phyloP scores from a whole-genome alignment of 2,888 invertebrate genomes.

The Drosophila aldrichi region DNA sequence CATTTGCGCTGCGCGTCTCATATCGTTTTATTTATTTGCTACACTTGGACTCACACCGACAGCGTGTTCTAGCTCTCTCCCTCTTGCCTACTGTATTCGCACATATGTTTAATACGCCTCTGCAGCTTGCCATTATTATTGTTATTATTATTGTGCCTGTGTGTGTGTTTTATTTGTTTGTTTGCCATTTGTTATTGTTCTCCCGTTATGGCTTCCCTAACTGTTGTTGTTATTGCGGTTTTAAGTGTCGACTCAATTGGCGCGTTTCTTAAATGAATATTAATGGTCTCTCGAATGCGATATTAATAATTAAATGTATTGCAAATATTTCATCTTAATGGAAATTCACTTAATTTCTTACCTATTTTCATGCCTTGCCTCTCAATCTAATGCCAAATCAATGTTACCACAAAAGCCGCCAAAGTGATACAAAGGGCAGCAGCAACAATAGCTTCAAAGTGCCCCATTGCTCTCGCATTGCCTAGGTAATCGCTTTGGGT shows the following conservation, averaged over 20 bases:
- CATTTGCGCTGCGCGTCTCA: constrained; percentile 55
- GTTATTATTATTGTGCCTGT: constrained; percentile 65
- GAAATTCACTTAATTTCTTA: constrained; percentile 15
- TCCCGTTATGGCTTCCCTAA: constrained; percentile 51
- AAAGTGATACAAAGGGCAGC: constrained; percentile 7
- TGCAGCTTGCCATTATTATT: constrained; percentile 45
- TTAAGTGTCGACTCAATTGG: constrained; percentile 64
- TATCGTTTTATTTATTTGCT: constrained; percentile 77
- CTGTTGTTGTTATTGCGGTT: constrained; percentile 51
- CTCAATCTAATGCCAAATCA: constrained; percentile 1
- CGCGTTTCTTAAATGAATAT: constrained; percentile 59
- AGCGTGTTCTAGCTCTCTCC: not conserved
- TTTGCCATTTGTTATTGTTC: constrained; percentile 37
- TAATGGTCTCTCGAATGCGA: constrained; percentile 60
- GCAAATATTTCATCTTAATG: constrained; percentile 17
- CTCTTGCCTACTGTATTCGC: constrained; percentile 6
- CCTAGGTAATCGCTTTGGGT: constrained; percentile 2
- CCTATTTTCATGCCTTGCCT: constrained; percentile 2
- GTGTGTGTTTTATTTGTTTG: constrained; percentile 38
- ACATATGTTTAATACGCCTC: constrained; percentile 63
- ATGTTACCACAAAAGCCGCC: not conserved
- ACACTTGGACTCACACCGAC: constrained; percentile 24
- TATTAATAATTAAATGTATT: constrained; percentile 54
- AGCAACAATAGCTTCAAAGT: not conserved
- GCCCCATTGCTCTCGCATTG: not conserved